Base-by-base conservation (phyloP, 2,888 invertebrate genomes). In the Bhutanitis thaidina region DNA sequence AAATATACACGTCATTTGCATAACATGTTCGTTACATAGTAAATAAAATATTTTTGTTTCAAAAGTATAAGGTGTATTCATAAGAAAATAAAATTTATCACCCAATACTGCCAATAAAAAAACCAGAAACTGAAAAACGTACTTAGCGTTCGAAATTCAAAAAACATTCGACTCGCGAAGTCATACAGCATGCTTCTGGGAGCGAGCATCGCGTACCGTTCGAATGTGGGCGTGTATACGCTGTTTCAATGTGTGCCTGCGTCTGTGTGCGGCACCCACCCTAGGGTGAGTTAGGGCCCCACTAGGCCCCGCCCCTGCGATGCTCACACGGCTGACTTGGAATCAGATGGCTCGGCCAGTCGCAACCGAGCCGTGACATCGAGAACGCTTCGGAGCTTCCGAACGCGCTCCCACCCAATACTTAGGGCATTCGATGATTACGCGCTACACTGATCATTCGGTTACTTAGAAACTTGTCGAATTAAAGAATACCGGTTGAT, bases 281-380 rank as follows among this genome's bases (percentile, higher is more conserved):
- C 83, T 66, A 67, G 75, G 74, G 76, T 70, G 75, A 70, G 67
- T 61, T 62, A 53, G 68, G 67, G 71, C 69, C 70, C 74, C 75
- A 63, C 63, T 64, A 78, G 67, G 84, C 86, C 68, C 82, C 83
- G 81, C 86, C 88, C 80, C 73, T 65, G 64, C 65, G 76, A 76
- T 90, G 89, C 88, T 89, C 89, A 88, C 80, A 89, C 90, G 90
- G 89, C 83, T 90, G 84, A 90, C 70, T 90, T 87, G 87, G 77
- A 88, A 89, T 88, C 88, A 87, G 88, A 87, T 86, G 85, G 86
- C 80, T 82, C 76, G 85, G 85, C 82, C 89, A 89, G 89, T 89
- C 86, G 86, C 75, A 74, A 88, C 72, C 88, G 79, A 88, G 90
- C 89, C 89, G 87, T 88, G 82, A 75, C 80, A 82, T 80, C 85